Base-by-base conservation (phyloP, 2,888 invertebrate genomes). In the Platypus cylindrus region DNA sequence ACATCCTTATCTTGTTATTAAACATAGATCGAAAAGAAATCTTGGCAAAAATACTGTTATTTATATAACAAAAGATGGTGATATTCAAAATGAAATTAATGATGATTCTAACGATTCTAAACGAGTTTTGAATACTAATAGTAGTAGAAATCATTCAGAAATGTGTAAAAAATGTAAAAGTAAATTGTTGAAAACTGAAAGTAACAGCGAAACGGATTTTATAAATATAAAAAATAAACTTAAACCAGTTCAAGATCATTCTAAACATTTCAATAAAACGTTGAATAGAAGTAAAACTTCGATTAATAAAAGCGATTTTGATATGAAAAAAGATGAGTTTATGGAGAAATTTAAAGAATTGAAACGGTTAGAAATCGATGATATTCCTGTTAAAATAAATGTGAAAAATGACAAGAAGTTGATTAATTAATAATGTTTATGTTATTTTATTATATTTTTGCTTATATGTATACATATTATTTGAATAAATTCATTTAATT, bases 311-410 rank as follows among this genome's bases (percentile, higher is more conserved):
- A 37, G 43, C 2, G 27, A 30, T 15, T 23, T 14, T 8, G 20
- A 24, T 3, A 17, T 33, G 7, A 42, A 45, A 32, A 40, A 31
- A 14, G 27, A 34, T 14, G 41, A 45, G 14, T 44, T 42, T 25
- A 43, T 42, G 30, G 31, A 38, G 30, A 32, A 36, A 22, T 30
- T 38, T 25, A 35, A 32, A 23, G 26, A 38, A 17, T 35, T 35
- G 27, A 46, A 36, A 22, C 40, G 44, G n/a, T 39, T 27, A 3
- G 41, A 41, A 24, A 48, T 50, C 13, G 45, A 42, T 36, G 47
- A 48, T 39, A 45, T 50, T 7, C 50, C 53, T 5, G 53, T 55
- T 17, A 51, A 49, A 41, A 50, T 45, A 32, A 50, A 49, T 36
- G 46, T 55, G 17, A 45, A 48, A 41, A 50, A 52, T 42, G 41